These are phyloP conservation scores for Trochalopteron elliotii DNA, from an alignment of 2,113 vertebrate genomes.

Conservation along the genomic window DNA sequence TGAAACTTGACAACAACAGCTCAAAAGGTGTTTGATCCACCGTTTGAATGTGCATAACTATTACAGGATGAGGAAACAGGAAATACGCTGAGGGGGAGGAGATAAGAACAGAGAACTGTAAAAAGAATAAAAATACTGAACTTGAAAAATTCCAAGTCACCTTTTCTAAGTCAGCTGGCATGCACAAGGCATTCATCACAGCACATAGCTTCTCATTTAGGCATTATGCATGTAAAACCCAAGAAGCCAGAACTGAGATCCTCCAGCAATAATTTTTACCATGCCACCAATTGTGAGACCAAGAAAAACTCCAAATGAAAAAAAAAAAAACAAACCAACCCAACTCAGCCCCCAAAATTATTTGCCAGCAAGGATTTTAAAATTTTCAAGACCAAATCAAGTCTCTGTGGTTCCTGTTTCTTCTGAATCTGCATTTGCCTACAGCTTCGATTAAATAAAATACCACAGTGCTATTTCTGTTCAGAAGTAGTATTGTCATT, in stretches of 20 bases:
- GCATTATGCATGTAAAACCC: neutral
- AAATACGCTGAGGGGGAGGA: conserved; percentile 3
- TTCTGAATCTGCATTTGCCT: conserved; percentile 31
- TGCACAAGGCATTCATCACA: neutral
- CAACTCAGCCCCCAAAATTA: neutral
- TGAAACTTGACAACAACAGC: conserved; percentile 56
- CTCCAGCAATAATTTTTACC: neutral
- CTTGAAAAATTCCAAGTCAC: conserved; percentile 27
- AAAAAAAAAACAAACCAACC: neutral
- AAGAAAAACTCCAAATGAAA: conserved; percentile 8
- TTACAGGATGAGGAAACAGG: conserved; percentile 63
- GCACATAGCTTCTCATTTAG: neutral
- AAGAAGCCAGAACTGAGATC: neutral
- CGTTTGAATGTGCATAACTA: conserved; percentile 2
- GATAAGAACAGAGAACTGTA: conserved; percentile 19
- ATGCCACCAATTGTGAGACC: neutral
- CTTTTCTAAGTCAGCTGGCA: neutral
- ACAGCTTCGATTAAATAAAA: conserved; percentile 2
- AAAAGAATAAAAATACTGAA: conserved; percentile 9
- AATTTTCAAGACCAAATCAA: conserved; percentile 22
- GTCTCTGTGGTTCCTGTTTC: conserved; percentile 19
- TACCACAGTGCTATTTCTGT: neutral
- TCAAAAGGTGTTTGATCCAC: conserved; percentile 55
- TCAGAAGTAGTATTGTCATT: neutral
- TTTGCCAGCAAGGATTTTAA: conserved; percentile 38